Evolutionary conservation across 2,888 invertebrate genomes (phyloP), one percentile per base, ranked within the genome.

Genomic region (Thumatha senex): DNA sequence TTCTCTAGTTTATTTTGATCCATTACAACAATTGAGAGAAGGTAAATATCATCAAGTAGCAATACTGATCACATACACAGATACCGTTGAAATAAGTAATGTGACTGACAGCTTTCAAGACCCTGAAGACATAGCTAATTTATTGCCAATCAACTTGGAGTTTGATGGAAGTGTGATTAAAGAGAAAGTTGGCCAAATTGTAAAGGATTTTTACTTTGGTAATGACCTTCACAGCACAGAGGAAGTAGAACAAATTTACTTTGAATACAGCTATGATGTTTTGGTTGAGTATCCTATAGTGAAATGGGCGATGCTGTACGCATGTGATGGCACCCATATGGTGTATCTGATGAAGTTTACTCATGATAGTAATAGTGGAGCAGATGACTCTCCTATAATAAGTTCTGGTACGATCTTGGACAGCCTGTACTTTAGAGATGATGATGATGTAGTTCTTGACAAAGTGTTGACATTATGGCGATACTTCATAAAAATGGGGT

Each of bases 401-500:
- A 61, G 39, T 40, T 61, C 65, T 43, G 71, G 68, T 13, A 76
- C 71, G 14, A 50, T 86, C 11, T 64, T 72, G 9, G 72, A 78
- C 34, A 84, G 78, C 56, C 63, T 89, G 31, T 79, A 73, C 8
- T 24, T 24, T 24, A 24, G 3, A 24, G 67, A 61, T 18, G 53
- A 50, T 10, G 55, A 64, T 9, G 71, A 77, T 29, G 2, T 63
- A 8, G 57, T 74, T 5, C 56, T 70, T 2, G 59, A 76, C n/a
- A 78, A 60, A 54, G 47, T 89, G 10, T 59, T 76, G 1, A 72
- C 57, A 7, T 53, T 91, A 31, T 79, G 79, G 70, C 74, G 58
- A 15, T 89, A 87, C 58, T 91, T 89, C 47, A 80, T 89, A 12
- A 80, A 71, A 56, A 56, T 84, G 11, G 82, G 89, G 90, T 89